These are phyloP conservation scores for Arvicola amphibius DNA, from an alignment of 2,797 vertebrate species.

Conservation along the genomic window DNA sequence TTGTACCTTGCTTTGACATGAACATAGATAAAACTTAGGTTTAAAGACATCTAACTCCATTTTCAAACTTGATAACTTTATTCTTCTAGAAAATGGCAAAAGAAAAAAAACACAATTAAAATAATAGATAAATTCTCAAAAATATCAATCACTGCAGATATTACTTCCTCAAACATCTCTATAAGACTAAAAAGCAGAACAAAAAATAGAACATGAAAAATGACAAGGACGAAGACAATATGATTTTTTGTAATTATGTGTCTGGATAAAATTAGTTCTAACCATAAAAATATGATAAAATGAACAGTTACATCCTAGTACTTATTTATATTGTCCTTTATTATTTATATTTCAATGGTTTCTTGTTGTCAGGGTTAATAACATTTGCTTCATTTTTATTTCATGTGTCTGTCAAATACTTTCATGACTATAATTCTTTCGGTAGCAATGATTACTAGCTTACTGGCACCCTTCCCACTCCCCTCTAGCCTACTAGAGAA, in stretches of 20 bases:
- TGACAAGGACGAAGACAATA: background rate
- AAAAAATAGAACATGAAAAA: background rate
- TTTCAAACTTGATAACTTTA: background rate
- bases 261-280: background rate
- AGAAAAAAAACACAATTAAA: background rate
- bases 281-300: background rate
- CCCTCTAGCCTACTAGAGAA: background rate
- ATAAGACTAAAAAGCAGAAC: background rate
- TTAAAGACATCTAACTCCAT: background rate
- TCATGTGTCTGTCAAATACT: background rate
- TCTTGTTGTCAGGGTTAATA: background rate
- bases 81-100: background rate
- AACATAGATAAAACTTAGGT: background rate
- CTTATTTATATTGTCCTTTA: background rate
- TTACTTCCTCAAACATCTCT: background rate
- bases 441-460: background rate
- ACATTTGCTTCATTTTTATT: background rate
- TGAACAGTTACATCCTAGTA: background rate
- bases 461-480: too few relatives aligned
- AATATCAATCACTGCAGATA: background rate
- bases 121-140: background rate
- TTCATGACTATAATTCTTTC: background rate
- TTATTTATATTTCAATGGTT: constrained; percentile 16
- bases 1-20: background rate
- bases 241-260: background rate